A percentile compares a stretch with the other conserved stretches of the same genome.
phyloP scores from a whole-genome alignment of 2,797 vertebrate species.

The Fistularia commersonii region DNA sequence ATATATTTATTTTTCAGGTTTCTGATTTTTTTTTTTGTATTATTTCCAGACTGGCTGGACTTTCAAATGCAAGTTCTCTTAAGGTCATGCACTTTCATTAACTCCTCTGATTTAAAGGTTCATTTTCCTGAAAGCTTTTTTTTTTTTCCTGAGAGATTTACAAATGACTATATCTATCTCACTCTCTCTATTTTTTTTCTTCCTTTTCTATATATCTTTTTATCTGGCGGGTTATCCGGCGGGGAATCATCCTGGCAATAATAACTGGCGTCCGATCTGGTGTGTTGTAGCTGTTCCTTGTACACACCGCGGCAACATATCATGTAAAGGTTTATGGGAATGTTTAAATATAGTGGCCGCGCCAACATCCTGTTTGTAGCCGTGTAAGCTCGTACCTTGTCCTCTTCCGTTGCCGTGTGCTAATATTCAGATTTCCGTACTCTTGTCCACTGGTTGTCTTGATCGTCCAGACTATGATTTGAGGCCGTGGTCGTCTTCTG shows the following conservation, averaged over 20 bases:
- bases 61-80: slow-evolving; percentile 38
- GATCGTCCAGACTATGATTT: slow-evolving; percentile 31
- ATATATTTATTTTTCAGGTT: too few relatives aligned
- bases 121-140: slow-evolving; percentile 34
- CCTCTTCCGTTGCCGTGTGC: slow-evolving; percentile 45
- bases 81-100: slow-evolving; percentile 48
- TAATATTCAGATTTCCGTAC: slow-evolving; percentile 38
- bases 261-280: slow-evolving; percentile 42
- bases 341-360: too few relatives aligned
- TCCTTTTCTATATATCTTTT: slow-evolving; percentile 48
- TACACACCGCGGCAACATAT: slow-evolving; percentile 48
- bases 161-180: slow-evolving; percentile 55
- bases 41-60: slow-evolving; percentile 52
- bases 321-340: slow-evolving; percentile 48
- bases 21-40: slow-evolving; percentile 40
- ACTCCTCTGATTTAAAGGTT: slow-evolving; percentile 39
- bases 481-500: slow-evolving; percentile 39
- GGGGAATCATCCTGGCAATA: slow-evolving; percentile 58
- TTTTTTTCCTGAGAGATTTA: slow-evolving; percentile 37
- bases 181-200: slow-evolving; percentile 49
- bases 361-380: slow-evolving; percentile 41
- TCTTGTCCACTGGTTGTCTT: slow-evolving; percentile 42
- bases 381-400: slow-evolving; percentile 50
- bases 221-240: too few relatives aligned
- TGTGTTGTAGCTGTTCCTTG: slow-evolving; percentile 40